Evolutionary conservation across 2,797 vertebrate species (phyloP).

Genomic region (Eurystomus glaucurus): DNA sequence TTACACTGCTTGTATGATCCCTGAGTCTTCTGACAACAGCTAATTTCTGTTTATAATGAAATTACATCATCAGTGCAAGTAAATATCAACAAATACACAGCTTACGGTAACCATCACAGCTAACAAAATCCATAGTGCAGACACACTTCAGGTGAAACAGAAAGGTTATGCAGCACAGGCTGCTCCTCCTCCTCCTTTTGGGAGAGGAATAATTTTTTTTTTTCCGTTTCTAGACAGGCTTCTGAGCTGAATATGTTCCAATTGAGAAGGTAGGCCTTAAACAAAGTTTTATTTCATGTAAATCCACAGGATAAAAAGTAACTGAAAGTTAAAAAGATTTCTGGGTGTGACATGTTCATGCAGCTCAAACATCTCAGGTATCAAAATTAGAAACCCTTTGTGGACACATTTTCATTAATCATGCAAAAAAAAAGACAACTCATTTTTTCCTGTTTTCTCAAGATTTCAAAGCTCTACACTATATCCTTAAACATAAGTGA

Average conservation of each 20-base stretch:
- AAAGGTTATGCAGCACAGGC: neutral
- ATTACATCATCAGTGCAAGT: neutral
- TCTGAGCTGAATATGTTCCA: neutral
- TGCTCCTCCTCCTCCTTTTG: neutral
- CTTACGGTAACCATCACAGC: neutral
- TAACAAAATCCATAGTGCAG: neutral
- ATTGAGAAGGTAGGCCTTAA: neutral
- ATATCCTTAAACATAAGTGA: slow-evolving; percentile 26
- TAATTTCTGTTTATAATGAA: neutral
- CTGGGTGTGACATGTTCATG: neutral
- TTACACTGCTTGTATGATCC: neutral
- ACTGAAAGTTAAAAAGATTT: neutral
- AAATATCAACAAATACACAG: neutral
- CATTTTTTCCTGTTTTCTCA: slow-evolving; percentile 32
- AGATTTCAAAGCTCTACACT: slow-evolving; percentile 32
- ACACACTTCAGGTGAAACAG: neutral
- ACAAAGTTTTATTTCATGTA: neutral
- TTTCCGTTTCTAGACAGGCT: neutral
- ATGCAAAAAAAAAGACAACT: neutral
- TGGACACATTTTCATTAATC: slow-evolving; percentile 22
- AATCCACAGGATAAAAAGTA: neutral
- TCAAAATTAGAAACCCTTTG: neutral
- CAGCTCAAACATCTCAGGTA: neutral
- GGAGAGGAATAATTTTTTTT: neutral
- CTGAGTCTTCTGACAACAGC: neutral